Base-by-base conservation (phyloP, 2,113 vertebrate species). In the Thamnaconus septentrionalis region DNA sequence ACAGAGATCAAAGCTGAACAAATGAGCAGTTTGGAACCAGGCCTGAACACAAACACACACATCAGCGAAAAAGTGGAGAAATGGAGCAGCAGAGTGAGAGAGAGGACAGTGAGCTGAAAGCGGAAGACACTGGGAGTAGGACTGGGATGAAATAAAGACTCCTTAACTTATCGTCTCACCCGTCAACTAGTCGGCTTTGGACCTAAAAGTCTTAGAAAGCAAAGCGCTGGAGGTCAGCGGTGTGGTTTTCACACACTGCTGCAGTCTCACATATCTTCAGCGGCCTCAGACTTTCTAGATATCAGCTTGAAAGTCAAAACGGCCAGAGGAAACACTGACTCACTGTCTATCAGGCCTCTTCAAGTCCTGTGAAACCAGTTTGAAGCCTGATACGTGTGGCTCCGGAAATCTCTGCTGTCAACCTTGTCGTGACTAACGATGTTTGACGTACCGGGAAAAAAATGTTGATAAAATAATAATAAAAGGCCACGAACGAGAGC, bases 1-100 rank as follows among this genome's bases (percentile, higher is more conserved):
- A 69, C 61, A 62, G 18, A 60, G 61, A 84, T 81, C 74, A 87
- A 79, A 75, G 78, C 31, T 31, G 18, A 31, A 31, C 18, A 31
- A 31, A 31, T 31, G 18, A 31, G 18, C 18, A 31, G 43, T 55
- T 63, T 65, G 5, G 59, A 74, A 66, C 45, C 10, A 63, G 41
- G n/a, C 69, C 39, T 45, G 5, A 42, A 61, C 48, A 62, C 49
- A 73, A 73, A 53, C 18, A 42, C 5, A 53, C 41, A 47, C 8
- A 53, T n/a, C 50, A 56, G 31, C 18, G 46, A 69, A 3, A 56
- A 10, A 10, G 7, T 47, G 18, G 18, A 31, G 18, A 43, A 46
- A 45, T 2, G 3, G 44, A 54, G 41, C 4, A 4, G 57, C 41
- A 41, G 0, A 56, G 39, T 39, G 6, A 42, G 5, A 41, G 3